Percentiles rank a stretch among this genome's conserved stretches.
Evolutionary conservation across 1,140 invertebrate species (phyloP).

Genomic region (Papilio polytes): DNA sequence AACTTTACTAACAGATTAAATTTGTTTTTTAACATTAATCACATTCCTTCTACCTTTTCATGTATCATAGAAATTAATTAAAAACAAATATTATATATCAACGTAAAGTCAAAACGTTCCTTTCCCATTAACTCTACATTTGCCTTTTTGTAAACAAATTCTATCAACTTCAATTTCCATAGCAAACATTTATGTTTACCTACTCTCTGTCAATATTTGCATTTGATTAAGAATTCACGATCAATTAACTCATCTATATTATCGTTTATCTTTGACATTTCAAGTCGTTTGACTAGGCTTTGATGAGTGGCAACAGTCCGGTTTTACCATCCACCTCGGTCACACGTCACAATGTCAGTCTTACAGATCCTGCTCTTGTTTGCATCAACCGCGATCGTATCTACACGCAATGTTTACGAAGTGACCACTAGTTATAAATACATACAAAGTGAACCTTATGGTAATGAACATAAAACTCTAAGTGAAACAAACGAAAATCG

Average conservation of each 20-base stretch:
- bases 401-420: background rate
- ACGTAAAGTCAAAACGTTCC: background rate
- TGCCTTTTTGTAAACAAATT: background rate
- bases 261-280: slow-evolving; percentile 5
- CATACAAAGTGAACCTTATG: background rate
- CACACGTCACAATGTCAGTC: background rate
- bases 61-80: background rate
- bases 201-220: background rate
- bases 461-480: background rate
- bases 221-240: background rate
- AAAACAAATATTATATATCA: background rate
- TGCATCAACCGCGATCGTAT: background rate
- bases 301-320: slow-evolving; percentile 4
- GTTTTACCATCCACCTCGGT: background rate
- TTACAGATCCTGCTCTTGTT: background rate
- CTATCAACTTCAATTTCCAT: background rate
- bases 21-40: too few relatives aligned
- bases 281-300: background rate
- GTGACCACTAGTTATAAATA: background rate
- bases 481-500: background rate
- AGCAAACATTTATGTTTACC: background rate
- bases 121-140: background rate
- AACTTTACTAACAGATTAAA: too few relatives aligned
- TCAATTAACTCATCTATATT: background rate
- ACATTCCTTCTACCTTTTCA: too few relatives aligned